Evolutionary conservation across 2,888 invertebrate species (phyloP).

Genomic region (Diogma glabrata): DNA sequence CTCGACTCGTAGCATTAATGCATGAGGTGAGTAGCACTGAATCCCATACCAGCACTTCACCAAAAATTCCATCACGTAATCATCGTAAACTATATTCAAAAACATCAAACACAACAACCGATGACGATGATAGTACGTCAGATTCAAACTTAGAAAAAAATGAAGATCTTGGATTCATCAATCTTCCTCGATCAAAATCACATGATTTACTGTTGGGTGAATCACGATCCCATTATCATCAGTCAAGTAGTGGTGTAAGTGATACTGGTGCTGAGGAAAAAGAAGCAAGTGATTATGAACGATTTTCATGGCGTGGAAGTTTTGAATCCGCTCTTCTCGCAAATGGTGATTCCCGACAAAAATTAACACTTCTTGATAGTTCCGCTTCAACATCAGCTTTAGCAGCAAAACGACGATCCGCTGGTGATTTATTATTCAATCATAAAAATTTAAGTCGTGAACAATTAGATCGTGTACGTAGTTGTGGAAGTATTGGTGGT

Average conservation of each 20-base stretch:
- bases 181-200: slow-evolving; percentile 66
- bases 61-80: slow-evolving; percentile 42
- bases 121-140: slow-evolving; percentile 46
- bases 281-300: slow-evolving; percentile 76
- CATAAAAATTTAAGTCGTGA: slow-evolving; percentile 68
- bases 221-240: slow-evolving; percentile 36
- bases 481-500: slow-evolving; percentile 76
- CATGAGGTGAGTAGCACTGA: slow-evolving; percentile 79
- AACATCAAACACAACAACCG: slow-evolving; percentile 38
- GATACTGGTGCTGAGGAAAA: slow-evolving; percentile 47
- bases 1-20: slow-evolving; percentile 77
- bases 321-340: slow-evolving; percentile 85
- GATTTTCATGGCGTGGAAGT: slow-evolving; percentile 86
- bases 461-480: slow-evolving; percentile 58
- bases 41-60: slow-evolving; percentile 47
- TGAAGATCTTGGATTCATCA: slow-evolving; percentile 37
- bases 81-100: slow-evolving; percentile 46
- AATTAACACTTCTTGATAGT: slow-evolving; percentile 51
- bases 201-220: slow-evolving; percentile 65
- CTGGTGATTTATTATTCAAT: slow-evolving; percentile 70
- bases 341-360: slow-evolving; percentile 68
- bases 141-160: slow-evolving; percentile 40
- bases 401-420: slow-evolving; percentile 68
- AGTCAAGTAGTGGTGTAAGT: slow-evolving; percentile 40
- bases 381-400: slow-evolving; percentile 51